Conservation (phyloP, 92 coral and sea anemone genomes). For the Palythoa grandis region DNA sequence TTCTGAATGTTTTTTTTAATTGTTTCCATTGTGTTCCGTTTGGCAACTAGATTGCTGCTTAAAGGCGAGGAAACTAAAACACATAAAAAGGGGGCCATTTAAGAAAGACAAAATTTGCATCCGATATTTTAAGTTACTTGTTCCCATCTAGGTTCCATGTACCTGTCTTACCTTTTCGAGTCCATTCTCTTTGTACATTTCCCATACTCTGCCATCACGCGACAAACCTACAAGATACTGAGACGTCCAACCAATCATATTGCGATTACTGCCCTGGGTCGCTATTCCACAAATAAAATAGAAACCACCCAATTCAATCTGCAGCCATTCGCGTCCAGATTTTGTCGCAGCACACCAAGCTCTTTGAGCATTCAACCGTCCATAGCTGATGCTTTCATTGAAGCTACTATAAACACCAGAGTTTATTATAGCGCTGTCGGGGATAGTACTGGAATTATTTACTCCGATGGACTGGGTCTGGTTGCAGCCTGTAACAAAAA, state of each 20-base stretch:
- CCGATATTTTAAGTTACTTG: too few species aligned
- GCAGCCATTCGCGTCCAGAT: constrained; percentile 53
- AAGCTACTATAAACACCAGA: constrained; percentile 43
- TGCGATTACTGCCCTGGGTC: constrained; percentile 56
- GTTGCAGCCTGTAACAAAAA: constrained; percentile 38
- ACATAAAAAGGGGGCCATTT: too few species aligned
- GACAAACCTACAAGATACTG: constrained; percentile 51
- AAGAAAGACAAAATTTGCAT: too few species aligned
- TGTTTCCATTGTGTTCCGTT: too few species aligned
- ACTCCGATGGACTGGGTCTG: constrained; percentile 53
- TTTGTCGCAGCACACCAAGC: constrained; percentile 66
- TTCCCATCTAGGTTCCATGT: neutral
- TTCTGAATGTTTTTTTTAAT: too few species aligned
- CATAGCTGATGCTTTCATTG: constrained; percentile 52
- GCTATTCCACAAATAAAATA: constrained; percentile 67
- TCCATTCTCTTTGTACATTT: constrained; percentile 33
- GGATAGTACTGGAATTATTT: constrained; percentile 44
- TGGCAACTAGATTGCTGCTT: too few species aligned
- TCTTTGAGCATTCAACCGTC: constrained; percentile 58
- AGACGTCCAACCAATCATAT: constrained; percentile 47
- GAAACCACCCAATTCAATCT: constrained; percentile 58
- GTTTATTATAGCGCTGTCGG: constrained; percentile 45
- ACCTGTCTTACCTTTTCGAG: neutral
- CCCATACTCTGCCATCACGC: constrained; percentile 57
- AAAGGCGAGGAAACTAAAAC: too few species aligned